Percentiles rank a stretch among this genome's conserved stretches.
phyloP scores from a whole-genome alignment of 2,797 vertebrate species.

The Sphenodon punctatus region DNA sequence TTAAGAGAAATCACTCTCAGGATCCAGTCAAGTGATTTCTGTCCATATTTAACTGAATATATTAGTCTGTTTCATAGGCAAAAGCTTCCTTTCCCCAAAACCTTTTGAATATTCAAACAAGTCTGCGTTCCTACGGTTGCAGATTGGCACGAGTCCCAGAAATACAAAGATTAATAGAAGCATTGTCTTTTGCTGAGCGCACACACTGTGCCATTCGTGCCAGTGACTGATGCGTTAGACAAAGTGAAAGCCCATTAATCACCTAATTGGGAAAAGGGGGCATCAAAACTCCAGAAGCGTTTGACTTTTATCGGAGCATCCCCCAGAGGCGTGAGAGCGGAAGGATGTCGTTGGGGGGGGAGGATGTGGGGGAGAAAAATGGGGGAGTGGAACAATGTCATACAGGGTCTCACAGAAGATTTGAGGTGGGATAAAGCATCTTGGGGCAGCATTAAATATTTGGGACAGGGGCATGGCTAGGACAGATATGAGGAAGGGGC shows the following conservation, averaged over 20 bases:
- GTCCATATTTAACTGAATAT: conserved; percentile 58
- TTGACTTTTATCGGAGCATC: too few relatives aligned
- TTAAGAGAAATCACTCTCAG: conserved; percentile 55
- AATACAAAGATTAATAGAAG: conserved; percentile 51
- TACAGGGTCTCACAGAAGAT: too few relatives aligned
- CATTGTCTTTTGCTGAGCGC: conserved; percentile 51
- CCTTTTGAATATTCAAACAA: conserved; percentile 65
- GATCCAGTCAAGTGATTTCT: conserved; percentile 50
- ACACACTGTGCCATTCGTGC: neutral
- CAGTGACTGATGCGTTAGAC: neutral
- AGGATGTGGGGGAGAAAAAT: too few relatives aligned
- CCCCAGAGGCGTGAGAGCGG: too few relatives aligned
- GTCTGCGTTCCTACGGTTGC: conserved; percentile 65
- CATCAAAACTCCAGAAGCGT: conserved; percentile 19
- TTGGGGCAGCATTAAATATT: too few relatives aligned
- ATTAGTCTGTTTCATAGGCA: conserved; percentile 70
- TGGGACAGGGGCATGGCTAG: too few relatives aligned
- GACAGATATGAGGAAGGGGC: too few relatives aligned
- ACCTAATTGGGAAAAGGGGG: neutral
- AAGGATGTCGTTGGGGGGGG: too few relatives aligned
- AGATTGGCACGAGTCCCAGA: conserved; percentile 63
- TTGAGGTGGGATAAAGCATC: too few relatives aligned
- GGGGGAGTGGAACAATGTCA: too few relatives aligned
- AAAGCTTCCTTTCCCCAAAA: conserved; percentile 57
- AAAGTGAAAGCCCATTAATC: conserved; percentile 51